Base-by-base conservation (phyloP, 2,797 vertebrate genomes). In the Sebastes itinus region DNA sequence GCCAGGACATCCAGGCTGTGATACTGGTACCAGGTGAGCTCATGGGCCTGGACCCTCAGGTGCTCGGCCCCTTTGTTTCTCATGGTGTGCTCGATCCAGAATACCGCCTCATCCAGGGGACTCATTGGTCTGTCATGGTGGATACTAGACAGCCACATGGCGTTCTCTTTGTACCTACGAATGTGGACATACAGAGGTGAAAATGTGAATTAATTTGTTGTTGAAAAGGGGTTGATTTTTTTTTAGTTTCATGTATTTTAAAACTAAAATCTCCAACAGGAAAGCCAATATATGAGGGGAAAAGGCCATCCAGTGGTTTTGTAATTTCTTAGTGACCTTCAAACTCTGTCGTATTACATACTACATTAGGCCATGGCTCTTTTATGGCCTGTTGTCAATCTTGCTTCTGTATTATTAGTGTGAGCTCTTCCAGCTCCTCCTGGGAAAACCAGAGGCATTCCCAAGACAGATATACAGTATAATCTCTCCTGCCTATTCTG, bases 11-110 rank as follows among this genome's bases (percentile, higher is more conserved):
- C 97, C 84, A 97, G 77, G 38, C 91, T 92, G 85, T 96, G 94
- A 84, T 97, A 97, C 88, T 97, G 96, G 85, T 96, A 94, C 96
- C 95, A 97, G 85, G 91, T 94, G 71, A 97, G 96, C 30, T 96
- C 74, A 4, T 97, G 94, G 27, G 96, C 86, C 3, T 95, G 95
- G 12, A 95, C 95, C 35, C 95, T 86, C 49, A 97, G 85, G 74
- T 98, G 96, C 59, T 95, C 90, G 16, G 96, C 96, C 1, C 96
- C 96, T 64, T 96, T 96, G 87, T 97, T 90, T 28, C 92, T 93
- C 94, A 97, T 97, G n/a, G 96, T 96, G 79, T 87, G 96, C 91
- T 97, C 95, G 0, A 97, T 93, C 96, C 97, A 97, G 92, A 97
- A 97, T 56, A 97, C 89, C 0, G 96, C 94, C 71, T 94, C 89